phyloP scores from a whole-genome alignment of 2,797 vertebrate genomes.

The Clarias pachynema region DNA sequence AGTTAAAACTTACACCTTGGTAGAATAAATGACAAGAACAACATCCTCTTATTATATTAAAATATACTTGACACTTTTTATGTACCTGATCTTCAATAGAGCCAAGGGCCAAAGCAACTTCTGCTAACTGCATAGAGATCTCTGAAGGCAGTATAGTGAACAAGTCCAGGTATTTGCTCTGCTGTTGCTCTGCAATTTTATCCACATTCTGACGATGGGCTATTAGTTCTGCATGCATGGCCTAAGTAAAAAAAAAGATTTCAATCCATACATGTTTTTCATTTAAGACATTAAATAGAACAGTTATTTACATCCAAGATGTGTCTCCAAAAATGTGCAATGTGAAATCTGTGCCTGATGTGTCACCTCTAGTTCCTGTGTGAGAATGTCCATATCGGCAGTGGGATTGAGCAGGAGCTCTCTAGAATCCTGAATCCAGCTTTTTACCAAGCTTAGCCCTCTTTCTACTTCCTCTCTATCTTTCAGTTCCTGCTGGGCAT shows the following conservation, averaged over 20 bases:
- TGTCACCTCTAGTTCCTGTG: conserved; percentile 89
- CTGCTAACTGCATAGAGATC: conserved; percentile 91
- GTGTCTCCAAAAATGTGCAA: neutral
- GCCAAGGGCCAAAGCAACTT: conserved; percentile 86
- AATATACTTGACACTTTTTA: neutral
- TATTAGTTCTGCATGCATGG: conserved; percentile 74
- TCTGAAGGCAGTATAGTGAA: conserved; percentile 90
- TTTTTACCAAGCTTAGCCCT: conserved; percentile 85
- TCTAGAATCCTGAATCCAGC: conserved; percentile 93
- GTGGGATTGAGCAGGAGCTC: conserved; percentile 89
- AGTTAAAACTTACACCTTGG: conserved; percentile 1
- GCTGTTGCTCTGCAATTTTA: conserved; percentile 89
- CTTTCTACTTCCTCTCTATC: conserved; percentile 91
- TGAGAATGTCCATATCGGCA: conserved; percentile 83
- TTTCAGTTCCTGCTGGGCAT: conserved; percentile 87
- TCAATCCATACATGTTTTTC: conserved; percentile 64
- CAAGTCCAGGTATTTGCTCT: conserved; percentile 91
- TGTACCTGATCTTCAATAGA: conserved; percentile 91
- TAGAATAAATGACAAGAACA: neutral
- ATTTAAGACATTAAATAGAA: neutral
- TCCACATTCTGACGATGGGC: conserved; percentile 85
- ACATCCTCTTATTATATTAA: neutral
- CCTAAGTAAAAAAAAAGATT: conserved; percentile 66
- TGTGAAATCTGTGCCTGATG: neutral
- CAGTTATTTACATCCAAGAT: neutral